These are phyloP conservation scores for Ophion slaviceki DNA, from an alignment of 2,888 invertebrate genomes.

Conservation along the genomic window DNA sequence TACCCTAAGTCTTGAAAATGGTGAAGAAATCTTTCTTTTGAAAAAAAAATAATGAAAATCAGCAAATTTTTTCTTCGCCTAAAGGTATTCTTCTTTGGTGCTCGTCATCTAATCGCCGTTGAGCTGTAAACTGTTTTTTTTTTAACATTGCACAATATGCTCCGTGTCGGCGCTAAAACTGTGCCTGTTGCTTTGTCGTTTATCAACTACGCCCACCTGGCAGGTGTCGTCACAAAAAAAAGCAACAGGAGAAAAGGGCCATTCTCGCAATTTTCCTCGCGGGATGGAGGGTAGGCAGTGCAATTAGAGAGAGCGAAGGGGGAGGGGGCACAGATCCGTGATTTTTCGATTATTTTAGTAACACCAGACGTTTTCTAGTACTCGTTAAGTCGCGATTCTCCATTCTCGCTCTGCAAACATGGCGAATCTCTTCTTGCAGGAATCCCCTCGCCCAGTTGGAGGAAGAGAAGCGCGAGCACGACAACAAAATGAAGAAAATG, in stretches of 20 bases:
- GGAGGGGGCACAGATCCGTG: conserved; percentile 4
- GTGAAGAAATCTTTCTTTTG: too few species aligned
- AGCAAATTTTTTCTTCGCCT: too few species aligned
- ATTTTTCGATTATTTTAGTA: conserved; percentile 54
- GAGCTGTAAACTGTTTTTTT: background rate
- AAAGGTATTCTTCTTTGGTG: background rate
- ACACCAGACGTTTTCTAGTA: conserved; percentile 33
- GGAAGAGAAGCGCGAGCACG: conserved; percentile 98
- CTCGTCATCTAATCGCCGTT: background rate
- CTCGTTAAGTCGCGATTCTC: background rate
- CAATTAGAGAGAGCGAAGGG: background rate
- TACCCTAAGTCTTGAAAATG: too few species aligned
- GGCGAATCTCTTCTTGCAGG: conserved; percentile 85
- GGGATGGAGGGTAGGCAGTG: background rate
- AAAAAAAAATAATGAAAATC: too few species aligned
- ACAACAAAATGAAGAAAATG: conserved; percentile 99
- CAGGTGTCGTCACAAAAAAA: background rate
- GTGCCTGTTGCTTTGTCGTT: conserved; percentile 53
- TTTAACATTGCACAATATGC: conserved; percentile 2
- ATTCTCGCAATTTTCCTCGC: background rate
- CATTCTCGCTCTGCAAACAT: conserved; percentile 7
- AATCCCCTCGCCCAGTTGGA: conserved; percentile 99
- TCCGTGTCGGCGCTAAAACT: conserved; percentile 32
- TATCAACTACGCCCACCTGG: background rate
- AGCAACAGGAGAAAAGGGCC: background rate